Evolutionary conservation across 1,140 invertebrate genomes (phyloP), one percentile per base, ranked within the genome.

Genomic region (Philaenus spumarius): DNA sequence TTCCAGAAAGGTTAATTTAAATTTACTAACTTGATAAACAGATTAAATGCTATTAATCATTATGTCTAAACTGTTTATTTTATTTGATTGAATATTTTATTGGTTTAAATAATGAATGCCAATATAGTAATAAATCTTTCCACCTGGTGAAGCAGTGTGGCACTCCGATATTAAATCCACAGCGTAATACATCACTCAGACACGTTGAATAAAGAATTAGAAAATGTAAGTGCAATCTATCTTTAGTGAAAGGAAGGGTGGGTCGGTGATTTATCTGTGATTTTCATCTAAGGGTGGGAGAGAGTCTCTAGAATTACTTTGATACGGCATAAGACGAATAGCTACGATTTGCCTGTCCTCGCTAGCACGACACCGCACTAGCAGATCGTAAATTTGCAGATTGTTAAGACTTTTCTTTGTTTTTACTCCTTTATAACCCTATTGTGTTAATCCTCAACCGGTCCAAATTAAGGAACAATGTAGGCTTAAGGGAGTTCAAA

Each of bases 171-270:
- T 54, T 54, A 54, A 54, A 54, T 42, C 40, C 52, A n/a, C 11
- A 15, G 24, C 7, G 30, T 54, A 54, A 54, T 54, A 42, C 52
- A 54, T 54, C 52, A 54, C 52, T 39, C 37, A 34, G 52, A 26
- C 45, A 20, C 52, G n/a, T n/a, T 52, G 50, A 54, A 42, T 40
- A 54, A 54, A 54, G 52, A 54, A 54, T 54, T 54, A 54, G 35
- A 42, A 54, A 54, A 54, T 54, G 52, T 54, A 54, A 54, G 52
- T n/a, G 52, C 52, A 54, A 54, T 54, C 52, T 54, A 54, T 54
- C 52, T 54, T 54, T 54, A 54, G 6, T 23, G 52, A 42, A 40
- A 17, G 45, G 19, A 5, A 26, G 19, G 23, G 17, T 19, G 52
- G 52, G 52, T 34, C 14, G 52, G 52, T 54, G 52, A 54, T 54